Base-by-base conservation (phyloP, 2,888 invertebrate species). In the Melanargia galathea region DNA sequence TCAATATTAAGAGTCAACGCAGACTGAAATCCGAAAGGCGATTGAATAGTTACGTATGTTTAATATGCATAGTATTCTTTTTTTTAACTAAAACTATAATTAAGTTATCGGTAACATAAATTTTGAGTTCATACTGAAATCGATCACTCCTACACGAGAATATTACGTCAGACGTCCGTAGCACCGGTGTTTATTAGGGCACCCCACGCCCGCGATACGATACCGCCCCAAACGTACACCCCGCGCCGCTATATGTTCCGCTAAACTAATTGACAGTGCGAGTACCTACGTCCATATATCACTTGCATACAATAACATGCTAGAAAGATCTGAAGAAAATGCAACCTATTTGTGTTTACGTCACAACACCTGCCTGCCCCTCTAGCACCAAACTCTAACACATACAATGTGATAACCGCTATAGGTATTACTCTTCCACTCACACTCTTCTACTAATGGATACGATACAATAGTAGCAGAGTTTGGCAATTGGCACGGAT, bases 191-290 rank as follows among this genome's bases (percentile, higher is more conserved):
- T 18, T 7, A 49, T 26, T 11, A 38, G 45, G 58, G 52, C 38
- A 16, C 20, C 18, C 49, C 45, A 11, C 51, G 62, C 52, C 58
- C 62, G 18, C 48, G 18, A 52, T 46, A 46, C 30, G 6, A 46
- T 43, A 60, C 65, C 65, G 57, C 60, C 63, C 63, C 63, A 45
- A 35, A 43, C 20, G 64, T 64, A 66, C 66, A 66, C 66, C 66
- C 61, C 26, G 51, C 66, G 58, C 66, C 10, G 22, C 64, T 61
- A 62, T 58, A 54, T 35, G 18, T 51, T 20, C 52, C 60, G 8
- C 18, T 5, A n/a, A 26, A 48, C 33, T 7, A 43, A 5, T 11
- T 6, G 30, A 24, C 35, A 16, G 51, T 51, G 51, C 51, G 26
- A 51, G 43, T 49, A 59, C 38, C 11, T 59, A 48, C 58, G 58